Evolutionary conservation across 2,797 vertebrate species (phyloP), one percentile per base, ranked within the genome.

Genomic region (Myioborus miniatus): DNA sequence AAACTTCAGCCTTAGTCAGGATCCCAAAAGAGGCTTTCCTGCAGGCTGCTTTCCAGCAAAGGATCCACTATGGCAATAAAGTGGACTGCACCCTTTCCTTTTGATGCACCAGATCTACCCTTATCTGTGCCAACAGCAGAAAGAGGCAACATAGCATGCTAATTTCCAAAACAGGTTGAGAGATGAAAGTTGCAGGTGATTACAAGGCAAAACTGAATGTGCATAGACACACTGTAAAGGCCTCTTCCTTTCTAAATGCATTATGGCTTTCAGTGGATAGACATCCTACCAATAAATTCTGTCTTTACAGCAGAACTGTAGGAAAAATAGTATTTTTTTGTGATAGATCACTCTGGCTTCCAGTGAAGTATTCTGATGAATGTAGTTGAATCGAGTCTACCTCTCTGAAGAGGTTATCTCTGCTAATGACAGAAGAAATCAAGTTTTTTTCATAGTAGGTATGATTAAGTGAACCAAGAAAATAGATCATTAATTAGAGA

Each of bases 11-110:
- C 46, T 80, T 36, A 22, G 27, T 72, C 44, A 83, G 58, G 32
- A 83, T 53, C 23, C 10, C 58, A 43, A 56, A 30, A 15, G 19
- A 80, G 68, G 18, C 22, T 80, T 85, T 59, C 12, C 26, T 27
- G 37, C 27, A 56, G 30, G 17, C 24, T 82, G 12, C 37, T 74
- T 50, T 26, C 27, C 77, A 64, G 58, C 41, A 74, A 70, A 76
- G 23, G 12, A 69, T 59, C 10, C 27, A 14, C n/a, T 43, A 34
- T 0, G 2, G 69, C 0, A 1, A 41, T 36, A 49, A 34, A 6
- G 15, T 53, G 29, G 39, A n/a, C 26, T 55, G 24, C 8, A 12
- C 5, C 41, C 32, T 55, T 60, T 76, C 20, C 12, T 78, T 36
- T 84, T 0, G 0, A 37, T 78, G 22, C 15, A 18, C 37, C 2